Conservation (phyloP, 2,797 vertebrate genomes). For the Thunnus albacares region DNA sequence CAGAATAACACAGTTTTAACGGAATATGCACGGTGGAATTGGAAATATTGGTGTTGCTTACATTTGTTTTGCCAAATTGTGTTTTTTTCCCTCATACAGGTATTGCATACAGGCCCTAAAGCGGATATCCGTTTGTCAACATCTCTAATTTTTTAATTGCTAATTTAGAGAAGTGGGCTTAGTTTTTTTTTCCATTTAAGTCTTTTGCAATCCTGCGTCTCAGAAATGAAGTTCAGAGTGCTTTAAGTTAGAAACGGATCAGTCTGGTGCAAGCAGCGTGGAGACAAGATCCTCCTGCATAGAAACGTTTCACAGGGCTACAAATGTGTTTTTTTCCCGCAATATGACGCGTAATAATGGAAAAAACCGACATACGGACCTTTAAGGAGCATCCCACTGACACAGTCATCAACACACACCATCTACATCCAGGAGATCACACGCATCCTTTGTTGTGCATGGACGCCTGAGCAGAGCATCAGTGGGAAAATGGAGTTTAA, state of each 20-base stretch:
- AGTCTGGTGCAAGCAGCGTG: not conserved
- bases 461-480: conserved; percentile 54
- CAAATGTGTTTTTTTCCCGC: not conserved
- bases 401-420: conserved; percentile 16
- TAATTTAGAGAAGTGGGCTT: not conserved
- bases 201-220: not conserved
- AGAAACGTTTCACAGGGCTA: not conserved
- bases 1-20: not conserved
- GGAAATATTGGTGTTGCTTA: not conserved
- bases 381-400: conserved; percentile 22
- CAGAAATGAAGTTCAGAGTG: not conserved
- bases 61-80: not conserved
- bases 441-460: conserved; percentile 77
- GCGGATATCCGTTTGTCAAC: not conserved
- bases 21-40: too few species aligned
- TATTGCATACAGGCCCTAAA: not conserved
- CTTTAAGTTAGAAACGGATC: not conserved
- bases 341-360: not conserved
- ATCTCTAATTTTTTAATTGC: not conserved
- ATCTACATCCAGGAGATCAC: conserved; percentile 49
- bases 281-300: conserved; percentile 5
- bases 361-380: not conserved
- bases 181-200: not conserved
- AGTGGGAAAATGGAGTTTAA: conserved; percentile 61
- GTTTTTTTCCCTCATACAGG: not conserved